Evolutionary conservation across 2,888 invertebrate genomes (phyloP).

Genomic region (Tineola bisselliella): DNA sequence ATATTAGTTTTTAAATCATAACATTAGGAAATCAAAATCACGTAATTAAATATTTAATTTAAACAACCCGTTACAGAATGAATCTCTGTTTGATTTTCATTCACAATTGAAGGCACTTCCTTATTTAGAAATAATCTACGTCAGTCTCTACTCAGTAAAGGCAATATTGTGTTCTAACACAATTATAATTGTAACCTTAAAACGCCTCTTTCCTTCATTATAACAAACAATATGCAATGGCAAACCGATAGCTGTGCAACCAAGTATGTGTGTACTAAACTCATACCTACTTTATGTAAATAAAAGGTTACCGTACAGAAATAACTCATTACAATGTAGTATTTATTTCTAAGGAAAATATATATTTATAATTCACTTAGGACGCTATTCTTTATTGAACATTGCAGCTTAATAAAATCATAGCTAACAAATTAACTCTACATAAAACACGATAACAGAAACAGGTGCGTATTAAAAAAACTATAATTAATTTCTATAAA

Average conservation of each 20-base stretch:
- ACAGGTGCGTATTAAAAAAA: too few relatives aligned
- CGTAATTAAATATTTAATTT: background rate
- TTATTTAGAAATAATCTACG: constrained; percentile 42
- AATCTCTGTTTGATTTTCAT: background rate
- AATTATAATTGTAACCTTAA: background rate
- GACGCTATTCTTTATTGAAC: too few relatives aligned
- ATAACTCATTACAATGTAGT: background rate
- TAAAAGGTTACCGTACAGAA: background rate
- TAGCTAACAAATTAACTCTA: too few relatives aligned
- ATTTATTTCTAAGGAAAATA: background rate
- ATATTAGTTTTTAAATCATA: too few relatives aligned
- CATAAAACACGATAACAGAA: too few relatives aligned
- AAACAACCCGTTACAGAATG: background rate
- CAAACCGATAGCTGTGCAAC: background rate
- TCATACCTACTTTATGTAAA: background rate
- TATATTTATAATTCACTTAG: too few relatives aligned
- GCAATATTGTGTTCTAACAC: constrained; percentile 8
- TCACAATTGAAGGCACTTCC: constrained; percentile 51
- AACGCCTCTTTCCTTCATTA: background rate
- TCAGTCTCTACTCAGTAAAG: constrained; percentile 24
- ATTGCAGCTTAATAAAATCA: too few relatives aligned
- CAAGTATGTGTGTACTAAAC: background rate
- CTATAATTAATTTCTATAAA: too few relatives aligned
- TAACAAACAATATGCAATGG: background rate
- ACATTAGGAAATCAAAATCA: background rate